A percentile compares a stretch with the other conserved stretches of the same genome.
These are phyloP conservation scores for Euproctis similis DNA, from an alignment of 2,888 invertebrate species.

Conservation along the genomic window DNA sequence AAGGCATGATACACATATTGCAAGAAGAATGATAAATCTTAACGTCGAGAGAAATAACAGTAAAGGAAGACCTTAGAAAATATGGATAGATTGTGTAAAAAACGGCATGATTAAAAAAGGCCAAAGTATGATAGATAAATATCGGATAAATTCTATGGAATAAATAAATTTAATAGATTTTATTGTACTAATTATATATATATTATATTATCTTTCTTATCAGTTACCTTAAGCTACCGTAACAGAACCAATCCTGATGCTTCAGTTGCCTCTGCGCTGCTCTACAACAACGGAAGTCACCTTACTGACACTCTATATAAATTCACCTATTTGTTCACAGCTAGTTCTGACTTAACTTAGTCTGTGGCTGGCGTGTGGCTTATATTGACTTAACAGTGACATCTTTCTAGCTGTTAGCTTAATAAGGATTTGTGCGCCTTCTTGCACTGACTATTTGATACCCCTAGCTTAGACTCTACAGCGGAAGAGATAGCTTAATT, in stretches of 20 bases:
- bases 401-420: slow-evolving; percentile 41
- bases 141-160: no score
- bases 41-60: no score
- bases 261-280: slow-evolving; percentile 1
- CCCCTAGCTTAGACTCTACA: slow-evolving; percentile 18
- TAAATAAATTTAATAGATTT: no score
- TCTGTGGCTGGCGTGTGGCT: slow-evolving; percentile 33
- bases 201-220: no score
- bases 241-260: slow-evolving; percentile 28
- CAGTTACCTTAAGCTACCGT: slow-evolving; percentile 21
- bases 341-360: slow-evolving; percentile 54
- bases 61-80: no score
- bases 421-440: slow-evolving; percentile 40
- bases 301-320: slow-evolving; percentile 39
- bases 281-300: slow-evolving; percentile 26
- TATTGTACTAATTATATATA: no score
- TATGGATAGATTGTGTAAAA: no score
- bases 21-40: no score
- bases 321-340: slow-evolving; percentile 40
- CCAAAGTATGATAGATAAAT: no score
- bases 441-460: slow-evolving; percentile 26
- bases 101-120: no score
- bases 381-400: slow-evolving; percentile 30
- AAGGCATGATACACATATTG: no score
- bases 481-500: no score